Base-by-base conservation (phyloP, 1,140 invertebrate genomes). In the Ooceraea biroi region DNA sequence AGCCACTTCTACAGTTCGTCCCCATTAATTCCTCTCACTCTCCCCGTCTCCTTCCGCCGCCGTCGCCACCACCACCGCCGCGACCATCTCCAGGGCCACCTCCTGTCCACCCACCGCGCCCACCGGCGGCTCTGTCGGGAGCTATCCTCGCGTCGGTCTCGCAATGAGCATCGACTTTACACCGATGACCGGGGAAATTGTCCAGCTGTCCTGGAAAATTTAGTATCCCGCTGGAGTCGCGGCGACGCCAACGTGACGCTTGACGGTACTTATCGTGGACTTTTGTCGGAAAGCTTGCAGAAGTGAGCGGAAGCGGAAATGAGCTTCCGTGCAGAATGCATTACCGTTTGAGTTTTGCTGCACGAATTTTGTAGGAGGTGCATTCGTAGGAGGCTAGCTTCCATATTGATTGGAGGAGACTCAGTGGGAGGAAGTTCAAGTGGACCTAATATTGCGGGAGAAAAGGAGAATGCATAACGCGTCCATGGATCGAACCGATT, bases 1-100 rank as follows among this genome's bases (percentile, higher is more conserved):
- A 93, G 93, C 93, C 91, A 94, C 93, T 94, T 93, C 92, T 91
- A 91, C 90, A 92, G 91, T 93, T 92, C 90, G 91, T 94, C 91
- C 91, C 92, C 93, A 94, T 94, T 94, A 94, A 94, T 93, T 92
- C 87, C 84, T 88, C 87, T 65, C 82, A 83, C 88, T 88, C 78
- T 72, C n/a, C 72, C 52, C 66, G 22, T 82, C 76, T 48, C 71
- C 30, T 82, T 57, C 76, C 65, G 36, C 55, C 30, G 66, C 27
- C 58, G 61, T 60, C 60, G 12, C 73, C 3, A 25, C 22, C 17
- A 8, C 12, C 1, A 19, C 48, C 57, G 58, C 44, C 41, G 22
- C 84, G 55, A 52, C 46, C 61, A 58, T 61, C 76, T 63, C 83
- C 77, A 63, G 55, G 27, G 25, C 76, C 80, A 60, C 72, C 73